A percentile compares a stretch with the other conserved stretches of the same genome.
These are phyloP conservation scores for Acleris literana DNA, from an alignment of 2,888 invertebrate genomes.

Conservation along the genomic window DNA sequence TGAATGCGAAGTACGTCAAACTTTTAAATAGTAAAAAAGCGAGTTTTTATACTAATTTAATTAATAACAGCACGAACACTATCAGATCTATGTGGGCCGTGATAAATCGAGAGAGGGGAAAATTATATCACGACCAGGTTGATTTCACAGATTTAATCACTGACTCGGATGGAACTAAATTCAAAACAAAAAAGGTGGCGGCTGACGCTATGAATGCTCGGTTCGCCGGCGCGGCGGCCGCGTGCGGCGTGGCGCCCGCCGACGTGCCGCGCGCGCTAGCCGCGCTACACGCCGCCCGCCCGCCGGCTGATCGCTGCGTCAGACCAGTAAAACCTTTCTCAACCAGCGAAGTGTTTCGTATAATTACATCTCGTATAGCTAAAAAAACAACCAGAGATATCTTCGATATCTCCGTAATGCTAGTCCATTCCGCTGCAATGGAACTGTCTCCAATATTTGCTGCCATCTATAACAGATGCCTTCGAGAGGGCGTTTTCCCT, in stretches of 20 bases:
- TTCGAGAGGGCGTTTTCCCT: no score
- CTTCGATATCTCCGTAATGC: no score
- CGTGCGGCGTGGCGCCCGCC: constrained; percentile 3
- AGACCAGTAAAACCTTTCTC: constrained; percentile 1
- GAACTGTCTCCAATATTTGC: no score
- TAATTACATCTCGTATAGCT: no score
- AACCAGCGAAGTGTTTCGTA: no score
- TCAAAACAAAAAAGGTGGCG: background rate
- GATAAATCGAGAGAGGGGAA: constrained; percentile 4
- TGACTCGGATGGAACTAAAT: no score
- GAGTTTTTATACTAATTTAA: background rate
- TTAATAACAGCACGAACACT: background rate
- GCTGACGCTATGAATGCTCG: constrained; percentile 12
- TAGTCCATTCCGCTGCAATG: no score
- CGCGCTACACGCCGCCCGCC: constrained; percentile 1
- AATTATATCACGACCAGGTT: background rate
- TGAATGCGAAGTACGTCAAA: background rate
- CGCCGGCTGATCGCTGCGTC: constrained; percentile 9
- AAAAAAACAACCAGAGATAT: no score
- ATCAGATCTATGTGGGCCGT: background rate
- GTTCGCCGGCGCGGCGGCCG: constrained; percentile 11
- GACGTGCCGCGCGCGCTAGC: constrained; percentile 8
- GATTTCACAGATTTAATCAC: constrained; percentile 3
- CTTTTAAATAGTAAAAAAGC: background rate
- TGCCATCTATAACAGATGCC: no score